These are phyloP conservation scores for Hermetia illucens DNA, from an alignment of 1,140 invertebrate species.

Conservation along the genomic window DNA sequence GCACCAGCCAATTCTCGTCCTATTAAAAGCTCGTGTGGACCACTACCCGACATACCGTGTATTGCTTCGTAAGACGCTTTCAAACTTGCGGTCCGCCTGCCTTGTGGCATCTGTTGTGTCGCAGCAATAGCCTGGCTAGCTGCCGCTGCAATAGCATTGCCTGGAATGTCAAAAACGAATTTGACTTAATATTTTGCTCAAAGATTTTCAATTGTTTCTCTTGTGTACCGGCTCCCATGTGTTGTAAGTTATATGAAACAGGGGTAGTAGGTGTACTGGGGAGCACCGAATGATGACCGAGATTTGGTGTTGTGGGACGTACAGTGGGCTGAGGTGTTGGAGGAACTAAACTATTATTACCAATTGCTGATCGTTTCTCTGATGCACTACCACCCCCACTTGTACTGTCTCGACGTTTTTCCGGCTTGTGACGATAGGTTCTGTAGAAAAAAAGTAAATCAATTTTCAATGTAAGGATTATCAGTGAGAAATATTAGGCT, in stretches of 20 bases:
- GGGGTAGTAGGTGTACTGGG: constrained; percentile 10
- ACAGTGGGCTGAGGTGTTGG: constrained; percentile 9
- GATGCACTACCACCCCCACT: constrained; percentile 21
- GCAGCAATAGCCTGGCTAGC: constrained; percentile 93
- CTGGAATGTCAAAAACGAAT: constrained; percentile 17
- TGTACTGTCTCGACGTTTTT: constrained; percentile 40
- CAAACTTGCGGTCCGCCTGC: constrained; percentile 79
- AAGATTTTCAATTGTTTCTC: too few species aligned
- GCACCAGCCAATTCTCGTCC: constrained; percentile 59
- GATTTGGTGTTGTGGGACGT: constrained; percentile 8
- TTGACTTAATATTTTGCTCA: too few species aligned
- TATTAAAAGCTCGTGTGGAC: constrained; percentile 41
- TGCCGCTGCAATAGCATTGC: constrained; percentile 83
- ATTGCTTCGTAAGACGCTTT: constrained; percentile 91
- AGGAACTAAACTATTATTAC: constrained; percentile 12
- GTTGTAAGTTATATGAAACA: constrained; percentile 34
- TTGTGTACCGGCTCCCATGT: constrained; percentile 46
- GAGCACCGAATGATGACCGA: constrained; percentile 6
- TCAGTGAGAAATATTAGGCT: too few species aligned
- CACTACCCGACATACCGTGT: constrained; percentile 37
- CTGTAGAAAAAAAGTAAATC: too few species aligned
- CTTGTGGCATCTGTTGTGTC: constrained; percentile 94
- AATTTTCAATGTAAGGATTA: too few species aligned
- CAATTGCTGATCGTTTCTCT: constrained; percentile 31
- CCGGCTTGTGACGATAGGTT: constrained; percentile 35